These are phyloP conservation scores for Acrocephalus scirpaceus DNA, from an alignment of 2,797 vertebrate genomes.

Conservation along the genomic window DNA sequence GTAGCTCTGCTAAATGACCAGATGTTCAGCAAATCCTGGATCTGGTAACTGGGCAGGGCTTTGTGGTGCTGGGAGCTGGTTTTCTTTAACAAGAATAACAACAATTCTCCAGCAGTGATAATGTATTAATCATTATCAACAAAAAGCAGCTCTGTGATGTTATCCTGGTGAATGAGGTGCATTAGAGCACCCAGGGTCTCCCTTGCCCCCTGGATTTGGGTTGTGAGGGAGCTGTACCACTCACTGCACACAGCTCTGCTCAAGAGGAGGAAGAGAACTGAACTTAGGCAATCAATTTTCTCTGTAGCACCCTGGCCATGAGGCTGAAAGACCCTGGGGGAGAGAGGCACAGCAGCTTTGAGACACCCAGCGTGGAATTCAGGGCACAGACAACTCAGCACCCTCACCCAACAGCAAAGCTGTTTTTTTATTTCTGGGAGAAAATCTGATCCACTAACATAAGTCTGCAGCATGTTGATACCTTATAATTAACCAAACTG, in stretches of 20 bases:
- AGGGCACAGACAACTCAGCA: not conserved
- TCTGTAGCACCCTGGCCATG: accelerated
- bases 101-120: accelerated
- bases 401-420: not conserved
- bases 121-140: not conserved
- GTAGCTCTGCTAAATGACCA: not conserved
- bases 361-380: not conserved
- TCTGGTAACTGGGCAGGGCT: not conserved
- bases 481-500: constrained; percentile 6
- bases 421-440: not conserved
- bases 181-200: not conserved
- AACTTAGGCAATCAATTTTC: accelerated
- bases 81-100: not conserved
- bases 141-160: not conserved
- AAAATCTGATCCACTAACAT: not conserved
- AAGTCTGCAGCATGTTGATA: not conserved
- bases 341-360: not conserved
- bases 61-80: not conserved
- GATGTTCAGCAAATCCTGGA: not conserved
- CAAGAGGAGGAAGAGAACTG: not conserved
- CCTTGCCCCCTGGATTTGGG: not conserved
- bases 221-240: not conserved
- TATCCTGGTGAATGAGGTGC: not conserved
- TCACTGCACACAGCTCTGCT: too few species aligned
- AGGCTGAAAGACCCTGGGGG: not conserved